Evolutionary conservation across 2,797 vertebrate species (phyloP).

Genomic region (Bovichtus variegatus): DNA sequence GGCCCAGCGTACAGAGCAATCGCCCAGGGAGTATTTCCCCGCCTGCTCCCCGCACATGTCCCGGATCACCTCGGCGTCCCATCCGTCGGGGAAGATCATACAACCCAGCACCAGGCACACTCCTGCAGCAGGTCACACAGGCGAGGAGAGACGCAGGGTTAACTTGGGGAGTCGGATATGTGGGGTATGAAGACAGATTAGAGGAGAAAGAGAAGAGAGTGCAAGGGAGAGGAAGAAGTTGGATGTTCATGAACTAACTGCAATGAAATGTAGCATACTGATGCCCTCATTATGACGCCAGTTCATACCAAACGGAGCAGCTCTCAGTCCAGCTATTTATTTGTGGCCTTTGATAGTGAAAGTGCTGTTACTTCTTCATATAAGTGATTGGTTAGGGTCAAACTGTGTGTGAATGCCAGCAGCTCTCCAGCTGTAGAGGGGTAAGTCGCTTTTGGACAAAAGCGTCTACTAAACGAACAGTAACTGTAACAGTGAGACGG

Average conservation of each 20-base stretch:
- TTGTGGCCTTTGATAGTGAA: background rate
- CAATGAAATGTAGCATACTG: background rate
- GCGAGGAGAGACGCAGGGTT: background rate
- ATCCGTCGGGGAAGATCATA: conserved; percentile 97
- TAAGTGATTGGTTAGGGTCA: background rate
- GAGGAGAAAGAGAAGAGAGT: background rate
- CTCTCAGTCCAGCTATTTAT: background rate
- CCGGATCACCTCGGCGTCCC: conserved; percentile 95
- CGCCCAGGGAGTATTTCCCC: conserved; percentile 93
- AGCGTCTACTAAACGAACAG: too few species aligned
- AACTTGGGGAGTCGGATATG: background rate
- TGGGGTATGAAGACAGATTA: background rate
- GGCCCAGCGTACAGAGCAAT: conserved; percentile 97
- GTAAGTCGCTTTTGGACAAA: too few species aligned
- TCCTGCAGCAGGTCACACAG: conserved; percentile 78
- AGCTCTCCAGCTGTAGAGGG: background rate
- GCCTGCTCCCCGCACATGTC: conserved; percentile 96
- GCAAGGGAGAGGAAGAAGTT: background rate
- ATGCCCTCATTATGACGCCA: background rate
- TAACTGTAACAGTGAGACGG: background rate
- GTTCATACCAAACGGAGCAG: background rate
- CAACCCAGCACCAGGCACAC: conserved; percentile 97
- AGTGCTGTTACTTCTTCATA: background rate
- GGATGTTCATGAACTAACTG: conserved; percentile 1
- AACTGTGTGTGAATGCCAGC: background rate